Evolutionary conservation across 1,140 invertebrate genomes (phyloP).

Genomic region (Drosophila carrolli): DNA sequence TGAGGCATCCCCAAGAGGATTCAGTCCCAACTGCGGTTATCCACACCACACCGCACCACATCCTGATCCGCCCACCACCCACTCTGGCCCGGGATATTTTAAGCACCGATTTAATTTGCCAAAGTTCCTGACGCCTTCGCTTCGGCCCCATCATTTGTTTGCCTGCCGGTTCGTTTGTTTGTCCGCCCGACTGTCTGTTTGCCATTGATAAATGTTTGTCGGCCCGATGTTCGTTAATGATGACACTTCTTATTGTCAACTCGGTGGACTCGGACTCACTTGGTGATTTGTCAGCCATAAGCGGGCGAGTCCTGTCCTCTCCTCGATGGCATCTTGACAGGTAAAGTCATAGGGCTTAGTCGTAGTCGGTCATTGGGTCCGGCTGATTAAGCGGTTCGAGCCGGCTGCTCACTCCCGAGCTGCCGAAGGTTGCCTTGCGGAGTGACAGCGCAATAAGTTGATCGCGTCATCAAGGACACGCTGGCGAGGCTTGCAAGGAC

Average conservation of each 20-base stretch:
- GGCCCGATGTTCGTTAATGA: constrained; percentile 69
- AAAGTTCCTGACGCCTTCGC: constrained; percentile 61
- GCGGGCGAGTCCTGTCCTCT: constrained; percentile 10
- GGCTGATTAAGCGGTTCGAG: constrained; percentile 47
- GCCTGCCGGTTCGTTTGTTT: neutral
- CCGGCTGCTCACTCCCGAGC: neutral
- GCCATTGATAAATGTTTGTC: constrained; percentile 70
- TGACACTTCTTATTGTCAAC: constrained; percentile 76
- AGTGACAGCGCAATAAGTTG: constrained; percentile 39
- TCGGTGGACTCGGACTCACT: constrained; percentile 39
- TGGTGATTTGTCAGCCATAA: constrained; percentile 74
- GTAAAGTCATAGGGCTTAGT: constrained; percentile 20
- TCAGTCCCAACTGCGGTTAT: constrained; percentile 33
- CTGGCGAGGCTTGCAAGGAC: constrained; percentile 4
- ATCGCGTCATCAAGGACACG: constrained; percentile 18
- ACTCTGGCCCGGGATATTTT: constrained; percentile 15
- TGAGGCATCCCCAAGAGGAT: constrained; percentile 8
- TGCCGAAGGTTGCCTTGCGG: neutral
- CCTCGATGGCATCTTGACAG: constrained; percentile 39
- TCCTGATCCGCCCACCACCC: neutral
- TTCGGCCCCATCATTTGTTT: constrained; percentile 66
- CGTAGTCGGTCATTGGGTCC: constrained; percentile 13
- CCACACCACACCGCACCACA: constrained; percentile 25
- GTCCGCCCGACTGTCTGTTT: constrained; percentile 20
- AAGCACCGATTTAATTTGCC: constrained; percentile 73